These are phyloP conservation scores for Drosophila sulfurigaster DNA, from an alignment of 1,140 invertebrate genomes.

Conservation along the genomic window DNA sequence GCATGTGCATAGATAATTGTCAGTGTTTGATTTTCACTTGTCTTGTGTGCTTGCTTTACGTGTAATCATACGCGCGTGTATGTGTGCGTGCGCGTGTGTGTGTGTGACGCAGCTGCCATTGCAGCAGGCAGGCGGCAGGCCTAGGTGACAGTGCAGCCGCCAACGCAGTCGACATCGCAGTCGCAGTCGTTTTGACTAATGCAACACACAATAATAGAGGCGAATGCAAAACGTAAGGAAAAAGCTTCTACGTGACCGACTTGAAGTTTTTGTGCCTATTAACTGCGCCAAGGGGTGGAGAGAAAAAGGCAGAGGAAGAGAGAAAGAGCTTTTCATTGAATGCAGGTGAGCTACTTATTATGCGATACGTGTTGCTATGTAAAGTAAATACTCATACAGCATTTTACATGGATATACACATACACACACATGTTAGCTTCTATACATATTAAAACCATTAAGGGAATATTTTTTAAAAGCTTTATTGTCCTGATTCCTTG, in stretches of 20 bases:
- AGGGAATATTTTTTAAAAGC: no score
- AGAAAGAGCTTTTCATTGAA: conserved; percentile 43
- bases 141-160: conserved; percentile 39
- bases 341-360: conserved; percentile 52
- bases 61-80: conserved; percentile 27
- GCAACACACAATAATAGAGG: conserved; percentile 25
- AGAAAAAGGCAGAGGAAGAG: background rate
- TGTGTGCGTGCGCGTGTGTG: conserved; percentile 35
- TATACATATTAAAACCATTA: no score
- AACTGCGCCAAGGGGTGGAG: conserved; percentile 6
- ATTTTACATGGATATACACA: no score
- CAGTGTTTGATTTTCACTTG: conserved; percentile 56
- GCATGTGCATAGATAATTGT: conserved; percentile 42
- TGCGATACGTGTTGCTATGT: conserved; percentile 42
- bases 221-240: conserved; percentile 52
- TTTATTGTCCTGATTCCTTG: no score
- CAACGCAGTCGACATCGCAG: background rate
- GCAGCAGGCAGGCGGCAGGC: conserved; percentile 34
- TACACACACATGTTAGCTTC: no score
- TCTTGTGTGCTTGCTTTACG: conserved; percentile 43
- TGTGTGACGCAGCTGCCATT: conserved; percentile 38
- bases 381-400: background rate
- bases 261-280: conserved; percentile 52
- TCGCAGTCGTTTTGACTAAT: conserved; percentile 33
- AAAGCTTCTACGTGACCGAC: conserved; percentile 71